Evolutionary conservation across 1,140 invertebrate genomes (phyloP).

Genomic region (Pogonomyrmex californicus): DNA sequence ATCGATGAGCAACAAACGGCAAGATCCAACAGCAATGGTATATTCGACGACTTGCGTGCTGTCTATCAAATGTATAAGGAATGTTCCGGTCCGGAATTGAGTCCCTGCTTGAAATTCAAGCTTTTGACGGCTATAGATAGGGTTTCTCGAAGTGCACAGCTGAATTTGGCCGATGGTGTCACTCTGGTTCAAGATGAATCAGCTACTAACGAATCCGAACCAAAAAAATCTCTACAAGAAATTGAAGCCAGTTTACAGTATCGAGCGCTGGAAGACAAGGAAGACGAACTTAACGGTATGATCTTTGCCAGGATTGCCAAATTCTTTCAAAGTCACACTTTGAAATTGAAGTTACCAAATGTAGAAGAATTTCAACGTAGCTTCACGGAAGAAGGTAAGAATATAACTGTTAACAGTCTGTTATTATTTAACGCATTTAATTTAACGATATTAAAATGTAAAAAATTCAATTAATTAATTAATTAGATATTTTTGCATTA

Average conservation of each 20-base stretch:
- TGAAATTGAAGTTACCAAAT: conserved; percentile 91
- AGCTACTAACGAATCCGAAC: conserved; percentile 81
- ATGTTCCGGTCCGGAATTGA: conserved; percentile 90
- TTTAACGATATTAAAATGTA: neutral
- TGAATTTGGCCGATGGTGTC: conserved; percentile 91
- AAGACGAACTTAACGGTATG: conserved; percentile 91
- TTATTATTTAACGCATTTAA: neutral
- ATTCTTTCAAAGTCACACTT: conserved; percentile 92
- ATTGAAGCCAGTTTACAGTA: conserved; percentile 90
- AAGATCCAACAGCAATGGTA: conserved; percentile 79
- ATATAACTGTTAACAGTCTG: neutral
- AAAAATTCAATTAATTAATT: neutral
- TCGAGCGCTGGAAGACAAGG: conserved; percentile 90
- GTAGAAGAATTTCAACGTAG: conserved; percentile 89
- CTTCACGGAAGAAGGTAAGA: conserved; percentile 87
- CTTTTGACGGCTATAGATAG: conserved; percentile 91
- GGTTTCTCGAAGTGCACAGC: conserved; percentile 88
- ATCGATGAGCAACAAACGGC: conserved; percentile 83
- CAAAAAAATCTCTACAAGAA: conserved; percentile 87
- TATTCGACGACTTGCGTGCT: conserved; percentile 87
- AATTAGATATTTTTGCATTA: neutral
- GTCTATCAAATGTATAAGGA: conserved; percentile 91
- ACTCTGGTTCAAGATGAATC: conserved; percentile 90
- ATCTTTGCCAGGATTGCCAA: conserved; percentile 91
- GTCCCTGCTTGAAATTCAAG: conserved; percentile 92